Evolutionary conservation across 2,797 vertebrate species (phyloP).

Genomic region (Momotus momota): DNA sequence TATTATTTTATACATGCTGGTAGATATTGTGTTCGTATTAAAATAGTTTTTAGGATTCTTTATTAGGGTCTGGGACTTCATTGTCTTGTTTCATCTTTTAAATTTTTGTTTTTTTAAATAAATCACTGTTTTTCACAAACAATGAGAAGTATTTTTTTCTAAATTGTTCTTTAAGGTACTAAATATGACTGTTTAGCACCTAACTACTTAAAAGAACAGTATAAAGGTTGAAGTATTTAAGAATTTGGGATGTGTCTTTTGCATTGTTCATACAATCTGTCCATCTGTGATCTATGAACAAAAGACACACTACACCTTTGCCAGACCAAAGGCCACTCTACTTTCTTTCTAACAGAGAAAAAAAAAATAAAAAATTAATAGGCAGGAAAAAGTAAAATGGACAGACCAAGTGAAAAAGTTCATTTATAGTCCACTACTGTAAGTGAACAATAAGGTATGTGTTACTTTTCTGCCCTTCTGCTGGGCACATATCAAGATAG

Average conservation of each 20-base stretch:
- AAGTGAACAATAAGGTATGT: not conserved
- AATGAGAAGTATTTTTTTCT: not conserved
- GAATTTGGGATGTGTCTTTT: not conserved
- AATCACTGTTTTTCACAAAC: not conserved
- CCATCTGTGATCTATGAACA: not conserved
- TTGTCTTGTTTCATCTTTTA: not conserved
- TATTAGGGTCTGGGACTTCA: not conserved
- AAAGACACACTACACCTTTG: not conserved
- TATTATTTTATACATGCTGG: not conserved
- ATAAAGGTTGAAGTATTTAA: not conserved
- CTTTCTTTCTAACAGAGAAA: not conserved
- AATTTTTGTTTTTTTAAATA: no score
- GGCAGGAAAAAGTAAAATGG: not conserved
- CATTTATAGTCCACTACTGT: not conserved
- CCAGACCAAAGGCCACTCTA: not conserved
- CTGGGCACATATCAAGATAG: not conserved
- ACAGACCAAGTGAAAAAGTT: not conserved
- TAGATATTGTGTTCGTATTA: not conserved
- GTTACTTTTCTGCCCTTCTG: not conserved
- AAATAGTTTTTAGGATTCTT: not conserved
- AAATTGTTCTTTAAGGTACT: not conserved
- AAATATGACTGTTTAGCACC: not conserved
- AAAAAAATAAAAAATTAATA: no score
- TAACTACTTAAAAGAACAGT: not conserved
- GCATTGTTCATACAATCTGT: not conserved